These are phyloP conservation scores for Autographa pulchrina DNA, from an alignment of 2,888 invertebrate genomes.

Conservation along the genomic window DNA sequence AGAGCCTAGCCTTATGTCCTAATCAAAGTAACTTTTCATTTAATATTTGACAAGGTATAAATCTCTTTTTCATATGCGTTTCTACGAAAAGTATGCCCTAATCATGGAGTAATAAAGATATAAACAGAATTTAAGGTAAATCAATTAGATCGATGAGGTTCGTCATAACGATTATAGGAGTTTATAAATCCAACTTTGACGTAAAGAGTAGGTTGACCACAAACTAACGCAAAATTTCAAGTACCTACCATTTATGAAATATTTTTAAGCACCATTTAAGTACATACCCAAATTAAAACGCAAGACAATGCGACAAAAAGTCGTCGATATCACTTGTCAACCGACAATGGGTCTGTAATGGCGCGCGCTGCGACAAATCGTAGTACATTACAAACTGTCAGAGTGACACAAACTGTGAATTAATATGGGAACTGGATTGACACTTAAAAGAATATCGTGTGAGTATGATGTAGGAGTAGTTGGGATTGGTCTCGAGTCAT, in stretches of 20 bases:
- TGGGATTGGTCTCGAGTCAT: slow-evolving; percentile 13
- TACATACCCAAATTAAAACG: slow-evolving; percentile 48
- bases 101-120: too few species aligned
- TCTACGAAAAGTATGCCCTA: too few species aligned
- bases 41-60: too few species aligned
- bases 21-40: too few species aligned
- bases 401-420: slow-evolving; percentile 77
- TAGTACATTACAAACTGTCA: slow-evolving; percentile 81
- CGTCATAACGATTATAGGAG: neutral
- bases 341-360: slow-evolving; percentile 58
- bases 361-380: slow-evolving; percentile 76
- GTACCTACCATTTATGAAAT: neutral
- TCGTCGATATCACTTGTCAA: slow-evolving; percentile 62
- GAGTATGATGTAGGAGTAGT: slow-evolving; percentile 47
- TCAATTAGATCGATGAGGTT: neutral
- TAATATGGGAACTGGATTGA: slow-evolving; percentile 87
- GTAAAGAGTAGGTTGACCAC: neutral
- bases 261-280: slow-evolving; percentile 18
- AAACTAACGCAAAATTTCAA: neutral
- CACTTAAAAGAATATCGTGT: slow-evolving; percentile 69
- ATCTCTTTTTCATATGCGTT: too few species aligned
- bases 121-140: too few species aligned
- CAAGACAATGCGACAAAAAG: slow-evolving; percentile 51
- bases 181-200: neutral
- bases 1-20: too few species aligned